These are phyloP conservation scores for Calidris pugnax DNA, from an alignment of 2,113 vertebrate genomes.

Conservation along the genomic window DNA sequence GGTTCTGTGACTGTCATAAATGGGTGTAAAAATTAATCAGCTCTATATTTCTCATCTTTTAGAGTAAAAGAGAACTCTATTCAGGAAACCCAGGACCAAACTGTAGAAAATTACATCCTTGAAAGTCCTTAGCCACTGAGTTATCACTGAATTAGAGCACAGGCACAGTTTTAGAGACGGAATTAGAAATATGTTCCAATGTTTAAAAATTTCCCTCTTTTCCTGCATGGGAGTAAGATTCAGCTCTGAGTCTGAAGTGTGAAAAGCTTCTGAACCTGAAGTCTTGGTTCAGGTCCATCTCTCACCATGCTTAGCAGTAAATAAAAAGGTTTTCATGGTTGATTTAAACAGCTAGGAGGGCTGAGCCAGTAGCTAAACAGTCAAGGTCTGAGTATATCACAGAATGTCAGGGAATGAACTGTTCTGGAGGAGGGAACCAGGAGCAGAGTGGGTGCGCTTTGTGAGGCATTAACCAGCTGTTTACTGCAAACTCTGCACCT, in stretches of 20 bases:
- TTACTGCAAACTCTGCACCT: not conserved
- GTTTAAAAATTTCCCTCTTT: not conserved
- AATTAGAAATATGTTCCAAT: not conserved
- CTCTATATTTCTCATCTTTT: not conserved
- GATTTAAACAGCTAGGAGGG: not conserved
- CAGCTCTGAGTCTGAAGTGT: not conserved
- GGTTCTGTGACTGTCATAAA: not conserved
- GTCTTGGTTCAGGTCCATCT: not conserved
- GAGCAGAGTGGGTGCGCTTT: not conserved
- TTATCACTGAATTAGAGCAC: not conserved
- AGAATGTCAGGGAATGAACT: not conserved
- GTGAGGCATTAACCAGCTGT: not conserved
- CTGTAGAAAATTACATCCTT: not conserved
- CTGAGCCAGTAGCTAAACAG: not conserved
- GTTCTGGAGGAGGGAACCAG: not conserved
- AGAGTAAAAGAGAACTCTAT: not conserved
- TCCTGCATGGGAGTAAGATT: not conserved
- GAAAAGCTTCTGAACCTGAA: not conserved
- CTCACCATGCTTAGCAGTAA: not conserved
- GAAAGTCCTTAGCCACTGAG: not conserved
- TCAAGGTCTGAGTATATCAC: not conserved
- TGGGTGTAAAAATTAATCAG: not conserved
- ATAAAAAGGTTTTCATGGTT: conserved; percentile 29
- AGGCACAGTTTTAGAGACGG: not conserved
- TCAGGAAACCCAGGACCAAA: not conserved